A percentile compares a stretch with the other conserved stretches of the same genome.
These are phyloP conservation scores for Hirtodrosophila cameraria DNA, from an alignment of 2,888 invertebrate genomes.

Conservation along the genomic window DNA sequence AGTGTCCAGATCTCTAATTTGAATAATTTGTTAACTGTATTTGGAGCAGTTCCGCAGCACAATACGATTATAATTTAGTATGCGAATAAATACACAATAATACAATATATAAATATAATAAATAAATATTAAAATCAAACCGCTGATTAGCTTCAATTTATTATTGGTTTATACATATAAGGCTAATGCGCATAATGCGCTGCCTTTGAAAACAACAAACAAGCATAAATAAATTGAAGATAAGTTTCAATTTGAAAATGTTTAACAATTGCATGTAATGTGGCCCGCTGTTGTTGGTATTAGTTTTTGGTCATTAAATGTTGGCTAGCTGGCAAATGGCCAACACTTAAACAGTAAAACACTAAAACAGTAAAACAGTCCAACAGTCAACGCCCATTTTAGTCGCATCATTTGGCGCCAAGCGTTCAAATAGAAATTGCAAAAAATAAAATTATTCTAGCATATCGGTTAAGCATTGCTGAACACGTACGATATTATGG, in stretches of 20 bases:
- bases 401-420: constrained; percentile 56
- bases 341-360: constrained; percentile 25
- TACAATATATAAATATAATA: too few species aligned
- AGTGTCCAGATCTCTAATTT: too few species aligned
- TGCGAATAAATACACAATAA: constrained; percentile 13
- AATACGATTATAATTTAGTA: too few species aligned
- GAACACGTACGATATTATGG: constrained; percentile 49
- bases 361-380: constrained; percentile 2
- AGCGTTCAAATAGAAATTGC: constrained; percentile 34
- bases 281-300: constrained; percentile 35
- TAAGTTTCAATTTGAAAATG: constrained; percentile 57
- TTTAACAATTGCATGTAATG: constrained; percentile 39
- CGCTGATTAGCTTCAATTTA: constrained; percentile 16
- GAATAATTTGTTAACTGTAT: too few species aligned
- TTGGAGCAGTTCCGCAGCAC: too few species aligned
- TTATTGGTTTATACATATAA: constrained; percentile 3
- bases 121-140: constrained; percentile 15
- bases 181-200: constrained; percentile 5
- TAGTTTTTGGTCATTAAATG: constrained; percentile 59
- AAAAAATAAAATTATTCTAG: constrained; percentile 52
- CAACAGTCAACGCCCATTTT: constrained; percentile 35
- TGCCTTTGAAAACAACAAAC: constrained; percentile 2
- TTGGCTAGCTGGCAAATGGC: constrained; percentile 39
- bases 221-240: constrained; percentile 41
- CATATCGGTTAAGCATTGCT: constrained; percentile 57